Conservation (phyloP, 2,888 invertebrate species). For the Pyrochroa serraticornis region DNA sequence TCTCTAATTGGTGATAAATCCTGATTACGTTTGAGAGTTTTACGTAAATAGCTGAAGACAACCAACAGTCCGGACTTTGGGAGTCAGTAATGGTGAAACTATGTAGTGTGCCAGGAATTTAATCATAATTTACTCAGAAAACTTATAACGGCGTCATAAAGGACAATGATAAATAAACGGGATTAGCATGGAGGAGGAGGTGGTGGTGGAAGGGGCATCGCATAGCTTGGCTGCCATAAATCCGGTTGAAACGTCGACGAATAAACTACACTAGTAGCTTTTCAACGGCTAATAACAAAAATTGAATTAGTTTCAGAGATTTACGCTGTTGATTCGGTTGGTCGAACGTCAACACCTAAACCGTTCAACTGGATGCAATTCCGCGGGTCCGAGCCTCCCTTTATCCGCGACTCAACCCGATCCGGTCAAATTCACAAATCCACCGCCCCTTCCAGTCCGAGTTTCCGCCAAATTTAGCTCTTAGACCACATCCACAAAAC, state of each 20-base stretch:
- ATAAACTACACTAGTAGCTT: conserved; percentile 1
- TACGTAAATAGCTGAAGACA: conserved; percentile 13
- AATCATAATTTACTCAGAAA: conserved; percentile 17
- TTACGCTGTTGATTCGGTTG: too few relatives aligned
- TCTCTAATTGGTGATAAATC: conserved; percentile 1
- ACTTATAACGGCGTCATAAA: conserved; percentile 14
- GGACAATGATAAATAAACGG: conserved; percentile 11
- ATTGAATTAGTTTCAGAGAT: conserved; percentile 3
- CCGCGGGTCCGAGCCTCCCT: too few relatives aligned
- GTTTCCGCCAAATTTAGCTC: too few relatives aligned
- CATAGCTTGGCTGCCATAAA: conserved; percentile 10
- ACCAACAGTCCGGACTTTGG: conserved; percentile 5
- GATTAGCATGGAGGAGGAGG: not conserved
- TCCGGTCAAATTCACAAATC: too few relatives aligned
- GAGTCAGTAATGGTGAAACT: conserved; percentile 3
- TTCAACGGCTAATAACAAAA: conserved; percentile 10
- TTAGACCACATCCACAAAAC: too few relatives aligned
- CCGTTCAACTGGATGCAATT: too few relatives aligned
- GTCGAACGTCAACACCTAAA: too few relatives aligned
- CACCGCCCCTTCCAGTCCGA: too few relatives aligned
- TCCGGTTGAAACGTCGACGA: conserved; percentile 2
- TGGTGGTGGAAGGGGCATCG: not conserved
- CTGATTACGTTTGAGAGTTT: conserved; percentile 8
- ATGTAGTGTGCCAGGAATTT: conserved; percentile 7
- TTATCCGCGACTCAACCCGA: too few relatives aligned